Percentiles rank a stretch among this genome's conserved stretches.
phyloP scores from a whole-genome alignment of 2,797 vertebrate species.

The Intellagama lesueurii region DNA sequence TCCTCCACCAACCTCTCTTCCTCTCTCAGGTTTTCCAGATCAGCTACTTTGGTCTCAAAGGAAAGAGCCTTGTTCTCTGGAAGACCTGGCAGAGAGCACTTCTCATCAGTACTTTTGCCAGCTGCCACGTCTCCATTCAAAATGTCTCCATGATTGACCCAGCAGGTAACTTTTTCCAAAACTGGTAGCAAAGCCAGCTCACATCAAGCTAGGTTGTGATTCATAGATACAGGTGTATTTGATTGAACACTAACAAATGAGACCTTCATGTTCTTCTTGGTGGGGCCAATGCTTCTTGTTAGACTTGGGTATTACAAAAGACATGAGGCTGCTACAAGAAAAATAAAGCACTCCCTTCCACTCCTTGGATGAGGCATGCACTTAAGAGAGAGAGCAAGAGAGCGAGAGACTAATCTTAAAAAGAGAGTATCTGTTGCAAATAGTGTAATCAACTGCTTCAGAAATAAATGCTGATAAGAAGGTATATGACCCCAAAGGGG shows the following conservation, averaged over 20 bases:
- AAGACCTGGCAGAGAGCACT: background rate
- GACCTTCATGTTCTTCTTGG: no score
- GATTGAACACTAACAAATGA: background rate
- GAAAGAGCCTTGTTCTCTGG: background rate
- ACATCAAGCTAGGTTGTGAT: background rate
- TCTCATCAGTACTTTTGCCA: background rate
- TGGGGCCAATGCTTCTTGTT: no score
- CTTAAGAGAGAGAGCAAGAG: no score
- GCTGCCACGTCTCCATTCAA: background rate
- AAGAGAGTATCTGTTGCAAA: no score
- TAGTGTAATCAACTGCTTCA: constrained; percentile 15
- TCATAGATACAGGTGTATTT: background rate
- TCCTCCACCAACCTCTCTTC: background rate
- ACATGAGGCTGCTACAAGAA: no score
- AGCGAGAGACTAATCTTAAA: no score
- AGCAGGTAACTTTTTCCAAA: background rate
- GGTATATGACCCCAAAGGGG: no score
- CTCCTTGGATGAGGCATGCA: no score
- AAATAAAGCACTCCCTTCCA: no score
- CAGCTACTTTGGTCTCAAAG: background rate
- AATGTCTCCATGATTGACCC: background rate
- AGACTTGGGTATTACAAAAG: no score
- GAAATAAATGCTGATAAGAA: background rate
- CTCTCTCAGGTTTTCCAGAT: background rate
- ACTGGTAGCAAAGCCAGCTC: background rate